phyloP scores from a whole-genome alignment of 2,113 vertebrate species.

The Hippocampus mohnikei region DNA sequence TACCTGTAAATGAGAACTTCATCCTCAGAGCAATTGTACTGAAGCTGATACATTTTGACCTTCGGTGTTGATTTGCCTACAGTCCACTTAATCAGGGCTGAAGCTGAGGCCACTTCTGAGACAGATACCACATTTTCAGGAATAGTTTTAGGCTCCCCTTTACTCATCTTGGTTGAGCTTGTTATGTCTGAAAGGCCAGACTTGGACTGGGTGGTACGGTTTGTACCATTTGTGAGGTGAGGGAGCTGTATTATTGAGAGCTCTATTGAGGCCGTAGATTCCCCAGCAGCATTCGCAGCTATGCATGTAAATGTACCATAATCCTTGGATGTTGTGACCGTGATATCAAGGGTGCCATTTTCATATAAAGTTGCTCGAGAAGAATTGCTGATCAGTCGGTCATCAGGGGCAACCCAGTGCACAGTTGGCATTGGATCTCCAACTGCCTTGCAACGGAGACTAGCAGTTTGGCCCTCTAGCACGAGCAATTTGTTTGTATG shows the following conservation, averaged over 20 bases:
- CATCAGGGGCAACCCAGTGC: constrained; percentile 93
- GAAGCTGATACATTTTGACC: constrained; percentile 98
- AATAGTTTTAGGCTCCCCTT: constrained; percentile 80
- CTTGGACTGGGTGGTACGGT: constrained; percentile 81
- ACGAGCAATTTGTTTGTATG: constrained; percentile 92
- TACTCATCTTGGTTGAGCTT: constrained; percentile 86
- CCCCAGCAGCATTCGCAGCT: constrained; percentile 92
- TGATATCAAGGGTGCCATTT: constrained; percentile 93
- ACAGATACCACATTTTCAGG: constrained; percentile 86
- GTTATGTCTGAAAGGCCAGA: constrained; percentile 95
- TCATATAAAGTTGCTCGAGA: constrained; percentile 85
- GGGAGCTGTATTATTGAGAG: constrained; percentile 94
- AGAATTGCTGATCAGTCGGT: constrained; percentile 89
- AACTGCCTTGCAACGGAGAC: constrained; percentile 91
- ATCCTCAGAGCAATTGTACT: constrained; percentile 96
- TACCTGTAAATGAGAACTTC: constrained; percentile 99
- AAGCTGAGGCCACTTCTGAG: constrained; percentile 89
- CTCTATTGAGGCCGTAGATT: constrained; percentile 88
- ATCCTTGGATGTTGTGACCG: constrained; percentile 91
- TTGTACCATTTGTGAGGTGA: constrained; percentile 87
- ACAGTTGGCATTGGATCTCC: constrained; percentile 91
- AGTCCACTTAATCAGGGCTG: constrained; percentile 90
- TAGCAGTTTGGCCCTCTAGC: constrained; percentile 93
- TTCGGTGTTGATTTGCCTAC: constrained; percentile 89
- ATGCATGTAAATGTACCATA: constrained; percentile 95